Conservation (phyloP, 2,888 invertebrate genomes). For the Aethes cnicana region DNA sequence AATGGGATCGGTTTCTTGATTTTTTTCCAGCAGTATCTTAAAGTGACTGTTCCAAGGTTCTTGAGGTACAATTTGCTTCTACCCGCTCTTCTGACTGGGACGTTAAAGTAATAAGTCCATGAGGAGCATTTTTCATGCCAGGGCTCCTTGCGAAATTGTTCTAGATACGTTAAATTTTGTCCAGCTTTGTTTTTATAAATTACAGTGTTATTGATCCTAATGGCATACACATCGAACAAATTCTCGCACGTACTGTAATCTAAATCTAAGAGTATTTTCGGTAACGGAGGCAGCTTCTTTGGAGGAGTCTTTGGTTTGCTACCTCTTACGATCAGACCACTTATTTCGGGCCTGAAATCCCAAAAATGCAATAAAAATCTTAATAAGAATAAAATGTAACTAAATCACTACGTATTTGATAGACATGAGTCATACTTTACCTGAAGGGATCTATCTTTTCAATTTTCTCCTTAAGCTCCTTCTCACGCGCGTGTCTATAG, state of each 20-base stretch:
- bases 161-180: slow-evolving; percentile 44
- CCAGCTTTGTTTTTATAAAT: slow-evolving; percentile 53
- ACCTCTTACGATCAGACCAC: slow-evolving; percentile 58
- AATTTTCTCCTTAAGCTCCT: slow-evolving; percentile 50
- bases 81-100: slow-evolving; percentile 54
- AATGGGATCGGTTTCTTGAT: slow-evolving; percentile 53
- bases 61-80: slow-evolving; percentile 65
- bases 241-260: slow-evolving; percentile 22
- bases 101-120: slow-evolving; percentile 74
- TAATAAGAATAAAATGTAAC: too few species aligned
- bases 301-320: slow-evolving; percentile 52
- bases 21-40: slow-evolving; percentile 77
- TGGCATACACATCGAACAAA: slow-evolving; percentile 50
- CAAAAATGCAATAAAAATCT: too few species aligned
- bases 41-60: slow-evolving; percentile 75
- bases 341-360: slow-evolving; percentile 58
- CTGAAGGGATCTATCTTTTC: slow-evolving; percentile 62
- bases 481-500: slow-evolving; percentile 56
- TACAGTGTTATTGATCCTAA: slow-evolving; percentile 66
- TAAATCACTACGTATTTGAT: neutral
- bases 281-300: slow-evolving; percentile 49
- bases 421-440: slow-evolving; percentile 40
- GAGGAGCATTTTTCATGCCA: slow-evolving; percentile 55
- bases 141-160: slow-evolving; percentile 44
- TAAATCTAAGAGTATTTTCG: slow-evolving; percentile 39